A percentile compares a stretch with the other conserved stretches of the same genome.
These are phyloP conservation scores for Channallabes apus DNA, from an alignment of 2,797 vertebrate species.

Conservation along the genomic window DNA sequence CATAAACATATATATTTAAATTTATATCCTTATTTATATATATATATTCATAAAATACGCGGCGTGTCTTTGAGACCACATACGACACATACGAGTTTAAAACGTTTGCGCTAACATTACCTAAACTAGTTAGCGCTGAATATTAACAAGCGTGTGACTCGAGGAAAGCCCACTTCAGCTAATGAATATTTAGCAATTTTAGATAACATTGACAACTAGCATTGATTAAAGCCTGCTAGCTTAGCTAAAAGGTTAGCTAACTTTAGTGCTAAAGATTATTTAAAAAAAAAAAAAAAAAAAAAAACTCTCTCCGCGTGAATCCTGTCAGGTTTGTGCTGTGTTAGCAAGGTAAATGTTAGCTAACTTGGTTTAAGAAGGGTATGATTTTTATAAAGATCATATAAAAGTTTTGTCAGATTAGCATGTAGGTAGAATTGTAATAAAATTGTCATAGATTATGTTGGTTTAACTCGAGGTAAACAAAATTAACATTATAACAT, in stretches of 20 bases:
- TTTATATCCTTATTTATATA: not conserved
- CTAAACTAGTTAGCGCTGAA: not conserved
- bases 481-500: not conserved
- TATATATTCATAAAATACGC: not conserved
- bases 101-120: not conserved
- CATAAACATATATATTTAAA: not conserved
- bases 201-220: not conserved
- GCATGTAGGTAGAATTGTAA: not conserved
- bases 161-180: not conserved
- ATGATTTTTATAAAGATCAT: not conserved
- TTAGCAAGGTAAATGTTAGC: not conserved
- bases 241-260: not conserved
- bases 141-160: not conserved
- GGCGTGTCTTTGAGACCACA: conserved; percentile 14
- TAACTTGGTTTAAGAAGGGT: not conserved
- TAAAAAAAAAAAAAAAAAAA: too few species aligned
- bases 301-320: not conserved
- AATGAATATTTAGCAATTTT: not conserved
- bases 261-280: not conserved
- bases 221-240: not conserved
- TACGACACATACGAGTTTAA: not conserved
- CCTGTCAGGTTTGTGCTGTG: not conserved
- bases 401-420: not conserved
- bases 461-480: not conserved
- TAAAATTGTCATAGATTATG: not conserved